Evolutionary conservation across 2,888 invertebrate species (phyloP), one percentile per base, ranked within the genome.

Genomic region (Stenoptilia bipunctidactyla): DNA sequence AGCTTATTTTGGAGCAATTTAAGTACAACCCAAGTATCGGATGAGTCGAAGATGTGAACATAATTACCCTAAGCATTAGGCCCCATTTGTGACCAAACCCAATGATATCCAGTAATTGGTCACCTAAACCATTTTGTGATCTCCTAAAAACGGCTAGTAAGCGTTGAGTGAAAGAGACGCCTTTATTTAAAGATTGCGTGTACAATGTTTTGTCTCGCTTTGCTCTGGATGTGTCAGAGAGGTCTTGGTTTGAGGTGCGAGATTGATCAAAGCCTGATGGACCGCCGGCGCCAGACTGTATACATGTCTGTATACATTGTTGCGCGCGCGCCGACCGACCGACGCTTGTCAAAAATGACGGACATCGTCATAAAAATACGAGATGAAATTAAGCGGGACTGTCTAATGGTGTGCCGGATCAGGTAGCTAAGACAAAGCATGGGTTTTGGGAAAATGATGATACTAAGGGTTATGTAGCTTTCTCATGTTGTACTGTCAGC

Each of bases 341-440:
- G 82, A 80, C 80, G 82, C 80, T 71, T 80, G 82, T 80, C 80
- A 83, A 79, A 83, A 84, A 75, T 82, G 82, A 82, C 80, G 82
- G 70, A 79, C 83, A 82, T 77, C 77, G 71, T 70, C 65, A 61
- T 75, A 77, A 82, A 79, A 75, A 80, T 34, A 65, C 58, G 62
- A 68, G 68, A 69, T 66, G 71, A 67, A 72, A 20, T 20, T 68
- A 71, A 76, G 71, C 65, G 59, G 70, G 65, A n/a, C 30, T 30
- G 30, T 30, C 30, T n/a, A 8, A 30, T 30, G 9, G 30, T 30
- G 30, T 12, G 9, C 25, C 5, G 9, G 5, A 10, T 2, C 30
- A 30, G 30, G 30, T 30, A 30, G 30, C 12, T 30, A 10, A 30
- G 12, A 20, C 20, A 20, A 20, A 5, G n/a, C n/a, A n/a, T 34